Percentiles rank a stretch among this genome's conserved stretches.
These are phyloP conservation scores for Lymantria dispar DNA, from an alignment of 2,888 invertebrate genomes.

Conservation along the genomic window DNA sequence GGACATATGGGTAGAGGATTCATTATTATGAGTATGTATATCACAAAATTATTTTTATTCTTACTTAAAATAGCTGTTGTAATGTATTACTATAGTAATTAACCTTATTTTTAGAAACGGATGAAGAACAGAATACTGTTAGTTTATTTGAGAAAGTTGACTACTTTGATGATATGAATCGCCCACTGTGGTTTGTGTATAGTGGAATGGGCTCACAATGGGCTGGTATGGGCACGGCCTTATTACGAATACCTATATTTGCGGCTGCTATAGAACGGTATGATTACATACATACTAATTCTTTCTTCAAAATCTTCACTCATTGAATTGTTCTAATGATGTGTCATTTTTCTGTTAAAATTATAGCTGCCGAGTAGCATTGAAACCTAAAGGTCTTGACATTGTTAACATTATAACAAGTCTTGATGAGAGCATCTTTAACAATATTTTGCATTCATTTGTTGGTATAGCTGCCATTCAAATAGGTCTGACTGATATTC, in stretches of 20 bases:
- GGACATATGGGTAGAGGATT: slow-evolving; percentile 59
- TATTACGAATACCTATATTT: slow-evolving; percentile 85
- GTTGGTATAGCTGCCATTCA: slow-evolving; percentile 81
- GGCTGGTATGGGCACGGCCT: slow-evolving; percentile 84
- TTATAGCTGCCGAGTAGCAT: slow-evolving; percentile 71
- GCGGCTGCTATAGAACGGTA: slow-evolving; percentile 74
- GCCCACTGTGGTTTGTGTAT: slow-evolving; percentile 86
- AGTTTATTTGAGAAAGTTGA: slow-evolving; percentile 40
- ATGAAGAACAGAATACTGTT: slow-evolving; percentile 44
- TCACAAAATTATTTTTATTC: not conserved
- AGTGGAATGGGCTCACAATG: slow-evolving; percentile 89
- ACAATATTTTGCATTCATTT: slow-evolving; percentile 79
- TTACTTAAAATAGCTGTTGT: not conserved
- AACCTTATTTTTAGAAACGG: slow-evolving; percentile 37
- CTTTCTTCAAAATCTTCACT: no score
- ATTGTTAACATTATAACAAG: slow-evolving; percentile 84
- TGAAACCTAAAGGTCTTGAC: slow-evolving; percentile 84
- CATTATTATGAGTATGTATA: slow-evolving; percentile 41
- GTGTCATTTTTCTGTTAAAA: not conserved
- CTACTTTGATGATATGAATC: slow-evolving; percentile 50
- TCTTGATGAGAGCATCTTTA: slow-evolving; percentile 72
- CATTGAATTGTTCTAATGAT: no score
- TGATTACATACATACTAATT: no score
- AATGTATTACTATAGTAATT: not conserved
- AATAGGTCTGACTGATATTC: slow-evolving; percentile 78